Evolutionary conservation across 2,113 vertebrate species (phyloP), one percentile per base, ranked within the genome.

Genomic region (Synodontis membranacea): DNA sequence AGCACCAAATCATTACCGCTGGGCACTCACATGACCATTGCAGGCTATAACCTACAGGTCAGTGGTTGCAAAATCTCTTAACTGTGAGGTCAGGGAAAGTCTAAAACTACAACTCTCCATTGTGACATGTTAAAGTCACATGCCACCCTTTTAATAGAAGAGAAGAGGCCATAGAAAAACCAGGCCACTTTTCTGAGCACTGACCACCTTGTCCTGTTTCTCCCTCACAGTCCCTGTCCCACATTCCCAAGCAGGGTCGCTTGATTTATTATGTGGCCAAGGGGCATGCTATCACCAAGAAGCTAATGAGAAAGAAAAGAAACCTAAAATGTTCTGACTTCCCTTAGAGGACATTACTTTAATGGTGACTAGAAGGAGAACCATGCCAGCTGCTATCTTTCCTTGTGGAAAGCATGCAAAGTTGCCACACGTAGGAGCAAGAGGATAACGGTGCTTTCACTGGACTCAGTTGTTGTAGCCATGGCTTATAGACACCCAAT

Each of bases 201-300:
- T 86, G 84, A 80, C 28, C 84, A 42, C 75, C 75, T 83, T 85
- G 86, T 39, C 64, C 80, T 85, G 42, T 82, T 82, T 75, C 82
- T 31, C 62, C 19, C 85, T 79, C 39, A 10, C 80, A 74, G 58
- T 76, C 80, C 15, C 70, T 62, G 66, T 60, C 76, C 84, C 70
- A 86, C 76, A 87, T 84, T 90, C 76, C 80, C 88, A 54, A 80
- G 78, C 39, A 78, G 84, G 89, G 76, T 82, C 86, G 80, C 80
- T 60, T 84, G 74, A 83, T 84, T 86, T 80, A 64, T 88, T 76
- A 87, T 84, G 70, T 80, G 68, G 72, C 89, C 86, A 37, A 19
- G 23, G 70, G 64, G 52, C 72, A 87, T 78, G 62, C 86, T 76
- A 82, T 86, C 44, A 85, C 88, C 82, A 85, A 87, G 44, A 70